Evolutionary conservation across 2,797 vertebrate species (phyloP), one percentile per base, ranked within the genome.

Genomic region (Margarornis squamiger): DNA sequence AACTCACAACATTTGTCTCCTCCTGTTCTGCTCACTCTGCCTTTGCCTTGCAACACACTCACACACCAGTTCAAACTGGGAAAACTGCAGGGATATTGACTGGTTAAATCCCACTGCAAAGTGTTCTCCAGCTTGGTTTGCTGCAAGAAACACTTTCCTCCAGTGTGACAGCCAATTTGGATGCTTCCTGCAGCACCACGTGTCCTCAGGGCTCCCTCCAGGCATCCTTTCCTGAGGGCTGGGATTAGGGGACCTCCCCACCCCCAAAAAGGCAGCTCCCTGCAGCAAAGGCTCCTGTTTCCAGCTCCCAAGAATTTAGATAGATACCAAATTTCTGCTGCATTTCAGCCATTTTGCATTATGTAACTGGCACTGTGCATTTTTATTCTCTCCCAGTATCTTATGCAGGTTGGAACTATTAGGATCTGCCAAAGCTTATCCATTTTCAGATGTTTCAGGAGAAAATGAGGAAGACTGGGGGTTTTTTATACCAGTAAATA

Each of bases 381-480:
- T 75, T 74, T 34, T n/a, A 6, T 55, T 75, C 75, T 30, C 74
- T 52, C 63, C 63, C 63, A 38, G 23, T 36, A 34, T 26, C 52
- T 88, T 20, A 12, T 6, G 19, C 78, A 72, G 61, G 48, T 55
- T 80, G 71, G 73, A 86, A 24, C 39, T 13, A 36, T 14, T 9
- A 51, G 54, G 68, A 61, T 27, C 76, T 81, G 77, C 71, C 54
- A 71, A 38, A 76, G 52, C 71, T 82, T 49, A n/a, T 36, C 67
- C 24, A 17, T 27, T 73, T 89, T 73, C 71, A 82, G 59, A 55
- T 45, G 32, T 39, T 68, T 92, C 80, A 75, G 70, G 73, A 82
- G 43, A 85, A 91, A 93, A 82, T 21, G 27, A 73, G 48, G 48
- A 59, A 79, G 54, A 39, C 43, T 71, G 14, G 20, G 29, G 27